Base-by-base conservation (phyloP, 2,888 invertebrate species). In the Xiphydria camelus region DNA sequence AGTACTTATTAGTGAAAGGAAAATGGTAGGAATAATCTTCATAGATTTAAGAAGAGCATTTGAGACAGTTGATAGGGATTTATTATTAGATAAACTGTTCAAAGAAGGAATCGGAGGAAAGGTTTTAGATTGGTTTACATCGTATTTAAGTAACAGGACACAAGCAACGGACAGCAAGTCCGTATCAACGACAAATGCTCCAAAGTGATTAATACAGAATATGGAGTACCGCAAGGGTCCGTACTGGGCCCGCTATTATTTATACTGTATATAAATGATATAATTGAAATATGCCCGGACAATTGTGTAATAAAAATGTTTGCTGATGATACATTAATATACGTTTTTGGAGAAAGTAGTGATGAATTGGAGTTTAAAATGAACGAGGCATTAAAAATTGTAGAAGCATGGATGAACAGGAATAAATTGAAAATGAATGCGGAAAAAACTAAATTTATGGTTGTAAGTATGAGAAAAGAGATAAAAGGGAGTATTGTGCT, bases 41-140 rank as follows among this genome's bases (percentile, higher is more conserved):
- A 35, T 50, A 18, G 49, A 53, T 6, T 32, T 47, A 3, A 48
- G 45, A 18, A n/a, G 49, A 35, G 51, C 49, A n/a, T 51, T 51
- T 19, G 51, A 47, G 9, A 48, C 48, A 1, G 26, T 51, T 0
- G 33, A 45, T 14, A 37, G 45, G 10, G n/a, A 41, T 12, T 25
- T 18, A 32, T n/a, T 49, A 12, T 1, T 46, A 21, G n/a, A 19
- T n/a, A 53, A 53, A 42, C 3, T 53, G 10, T 1, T 10, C 1
- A 7, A 35, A 6, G 41, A 42, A 21, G 45, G 48, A 23, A 25
- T 51, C 5, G 22, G 15, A 20, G 45, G 34, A 9, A 39, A 1
- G 9, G 40, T 21, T 7, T 6, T 48, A 6, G 22, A 45, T 10
- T 51, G 46, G 48, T 46, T 45, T 10, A 14, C 15, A 25, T 43